Evolutionary conservation across 2,113 vertebrate species (phyloP).

Genomic region (Triplophysa siluroides): DNA sequence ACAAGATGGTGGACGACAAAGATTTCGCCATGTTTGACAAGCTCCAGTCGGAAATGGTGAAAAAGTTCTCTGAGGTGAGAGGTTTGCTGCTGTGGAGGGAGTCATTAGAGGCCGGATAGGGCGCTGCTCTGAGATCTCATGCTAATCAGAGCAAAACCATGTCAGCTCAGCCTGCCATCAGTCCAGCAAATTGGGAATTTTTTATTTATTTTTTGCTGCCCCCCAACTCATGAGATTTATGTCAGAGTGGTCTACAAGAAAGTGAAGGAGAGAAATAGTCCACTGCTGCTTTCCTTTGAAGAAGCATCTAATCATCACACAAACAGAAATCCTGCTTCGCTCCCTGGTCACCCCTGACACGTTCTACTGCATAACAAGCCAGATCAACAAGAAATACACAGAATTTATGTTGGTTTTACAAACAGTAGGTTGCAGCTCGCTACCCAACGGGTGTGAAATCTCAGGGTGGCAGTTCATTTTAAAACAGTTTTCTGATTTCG

Average conservation of each 20-base stretch:
- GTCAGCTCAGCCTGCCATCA: constrained; percentile 39
- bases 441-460: not conserved
- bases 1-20: constrained; percentile 81
- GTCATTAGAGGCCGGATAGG: constrained; percentile 17
- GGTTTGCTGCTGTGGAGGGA: constrained; percentile 5
- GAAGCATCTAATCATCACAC: constrained; percentile 32
- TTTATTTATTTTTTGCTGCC: constrained; percentile 16
- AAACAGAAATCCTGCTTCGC: not conserved
- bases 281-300: constrained; percentile 16
- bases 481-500: not conserved
- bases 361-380: constrained; percentile 19
- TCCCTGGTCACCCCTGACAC: constrained; percentile 19
- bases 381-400: constrained; percentile 4
- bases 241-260: constrained; percentile 35
- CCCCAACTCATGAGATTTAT: not conserved
- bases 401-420: not conserved
- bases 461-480: not conserved
- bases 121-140: constrained; percentile 22
- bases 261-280: constrained; percentile 31
- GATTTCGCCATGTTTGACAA: constrained; percentile 78
- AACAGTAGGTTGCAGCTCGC: not conserved
- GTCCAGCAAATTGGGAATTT: constrained; percentile 45
- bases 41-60: constrained; percentile 76
- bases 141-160: constrained; percentile 49
- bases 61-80: constrained; percentile 78